Conservation (phyloP, 2,797 vertebrate genomes). For the Rousettus madagascariensis region DNA sequence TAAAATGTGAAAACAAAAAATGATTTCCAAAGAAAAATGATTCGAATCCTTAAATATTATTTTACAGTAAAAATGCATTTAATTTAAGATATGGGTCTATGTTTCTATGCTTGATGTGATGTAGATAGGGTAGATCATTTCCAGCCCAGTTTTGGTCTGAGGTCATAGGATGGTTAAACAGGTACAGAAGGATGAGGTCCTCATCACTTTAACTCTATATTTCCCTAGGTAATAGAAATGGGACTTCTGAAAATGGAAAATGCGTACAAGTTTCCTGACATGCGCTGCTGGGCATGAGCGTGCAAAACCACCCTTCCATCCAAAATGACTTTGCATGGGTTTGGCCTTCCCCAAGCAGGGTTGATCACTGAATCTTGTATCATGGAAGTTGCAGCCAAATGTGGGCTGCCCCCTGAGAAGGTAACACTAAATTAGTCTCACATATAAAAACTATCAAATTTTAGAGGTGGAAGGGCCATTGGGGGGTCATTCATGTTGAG, state of each 20-base stretch:
- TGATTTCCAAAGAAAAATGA: background rate
- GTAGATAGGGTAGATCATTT: background rate
- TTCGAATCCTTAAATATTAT: background rate
- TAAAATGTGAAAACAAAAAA: slow-evolving; percentile 15
- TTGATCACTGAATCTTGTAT: slow-evolving; percentile 78
- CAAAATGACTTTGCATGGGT: slow-evolving; percentile 79
- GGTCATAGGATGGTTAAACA: background rate
- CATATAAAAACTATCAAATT: background rate
- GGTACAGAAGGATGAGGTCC: background rate
- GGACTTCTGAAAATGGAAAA: slow-evolving; percentile 77
- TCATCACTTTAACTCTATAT: background rate
- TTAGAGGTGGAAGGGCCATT: background rate
- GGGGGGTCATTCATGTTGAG: background rate
- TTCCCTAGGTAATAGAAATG: slow-evolving; percentile 74
- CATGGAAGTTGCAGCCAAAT: slow-evolving; percentile 72
- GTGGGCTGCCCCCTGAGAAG: slow-evolving; percentile 80
- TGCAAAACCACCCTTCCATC: slow-evolving; percentile 83
- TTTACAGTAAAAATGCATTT: background rate
- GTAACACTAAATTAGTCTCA: slow-evolving; percentile 53
- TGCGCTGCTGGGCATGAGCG: slow-evolving; percentile 66
- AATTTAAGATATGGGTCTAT: background rate
- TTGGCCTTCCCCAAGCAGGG: slow-evolving; percentile 79
- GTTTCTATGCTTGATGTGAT: background rate
- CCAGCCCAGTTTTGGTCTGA: background rate
- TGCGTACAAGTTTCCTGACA: slow-evolving; percentile 80